Evolutionary conservation across 1,140 invertebrate species (phyloP).

Genomic region (Nixonia krombeini): DNA sequence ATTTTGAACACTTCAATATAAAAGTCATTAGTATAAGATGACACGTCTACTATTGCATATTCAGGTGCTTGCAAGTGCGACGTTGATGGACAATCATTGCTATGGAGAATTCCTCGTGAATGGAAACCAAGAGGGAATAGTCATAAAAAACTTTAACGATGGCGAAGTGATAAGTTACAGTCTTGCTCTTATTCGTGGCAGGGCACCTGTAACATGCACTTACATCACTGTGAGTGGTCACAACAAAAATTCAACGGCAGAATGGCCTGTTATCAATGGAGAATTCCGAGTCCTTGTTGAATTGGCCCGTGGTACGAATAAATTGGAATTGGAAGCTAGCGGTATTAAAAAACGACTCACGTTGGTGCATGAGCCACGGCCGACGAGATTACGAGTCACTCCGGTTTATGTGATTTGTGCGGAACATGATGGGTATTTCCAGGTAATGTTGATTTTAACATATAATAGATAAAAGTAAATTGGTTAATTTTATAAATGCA

Average conservation of each 20-base stretch:
- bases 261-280: conserved; percentile 66
- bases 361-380: conserved; percentile 61
- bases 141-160: conserved; percentile 60
- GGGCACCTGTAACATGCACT: conserved; percentile 49
- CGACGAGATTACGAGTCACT: conserved; percentile 69
- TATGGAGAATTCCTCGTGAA: conserved; percentile 45
- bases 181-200: conserved; percentile 62
- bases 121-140: conserved; percentile 57
- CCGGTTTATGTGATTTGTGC: conserved; percentile 84
- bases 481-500: no score
- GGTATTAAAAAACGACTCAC: conserved; percentile 54
- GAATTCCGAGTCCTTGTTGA: conserved; percentile 66
- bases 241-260: conserved; percentile 51
- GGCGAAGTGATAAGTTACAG: conserved; percentile 65
- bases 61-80: conserved; percentile 61
- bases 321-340: conserved; percentile 61
- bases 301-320: conserved; percentile 58
- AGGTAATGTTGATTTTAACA: conserved; percentile 61
- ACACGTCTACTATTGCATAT: no score
- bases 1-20: no score
- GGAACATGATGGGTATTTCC: conserved; percentile 84
- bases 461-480: no score
- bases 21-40: no score
- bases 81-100: conserved; percentile 49
- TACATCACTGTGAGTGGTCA: conserved; percentile 57